Evolutionary conservation across 1,140 invertebrate genomes (phyloP).

Genomic region (Orchestia grillus): DNA sequence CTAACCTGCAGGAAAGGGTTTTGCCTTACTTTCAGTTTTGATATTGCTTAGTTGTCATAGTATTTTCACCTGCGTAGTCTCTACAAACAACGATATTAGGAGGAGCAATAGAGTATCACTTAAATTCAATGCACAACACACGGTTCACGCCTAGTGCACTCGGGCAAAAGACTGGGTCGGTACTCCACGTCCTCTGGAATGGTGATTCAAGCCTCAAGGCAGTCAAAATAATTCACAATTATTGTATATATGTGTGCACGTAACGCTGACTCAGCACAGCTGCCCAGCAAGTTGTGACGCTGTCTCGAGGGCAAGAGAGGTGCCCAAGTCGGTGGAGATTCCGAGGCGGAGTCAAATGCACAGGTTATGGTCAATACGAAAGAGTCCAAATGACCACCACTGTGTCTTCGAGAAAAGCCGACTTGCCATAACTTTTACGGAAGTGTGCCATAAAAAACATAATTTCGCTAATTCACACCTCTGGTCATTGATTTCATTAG

Average conservation of each 20-base stretch:
- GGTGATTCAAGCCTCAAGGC: neutral
- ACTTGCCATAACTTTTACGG: neutral
- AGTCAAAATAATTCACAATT: neutral
- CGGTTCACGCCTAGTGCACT: neutral
- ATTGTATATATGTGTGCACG: neutral
- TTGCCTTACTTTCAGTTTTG: too few relatives aligned
- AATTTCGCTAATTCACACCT: conserved; percentile 3
- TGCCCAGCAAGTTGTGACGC: too few relatives aligned
- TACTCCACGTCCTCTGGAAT: neutral
- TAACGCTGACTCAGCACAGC: neutral
- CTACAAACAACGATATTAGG: neutral
- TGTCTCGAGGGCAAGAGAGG: neutral
- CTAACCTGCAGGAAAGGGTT: too few relatives aligned
- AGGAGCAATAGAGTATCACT: neutral
- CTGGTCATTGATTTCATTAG: conserved; percentile 21
- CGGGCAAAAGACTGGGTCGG: neutral
- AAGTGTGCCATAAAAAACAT: conserved; percentile 18
- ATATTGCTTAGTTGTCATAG: too few relatives aligned
- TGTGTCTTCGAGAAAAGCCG: neutral
- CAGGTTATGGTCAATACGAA: conserved; percentile 17
- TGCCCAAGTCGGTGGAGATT: neutral
- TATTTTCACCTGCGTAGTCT: too few relatives aligned
- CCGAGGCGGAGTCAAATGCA: neutral
- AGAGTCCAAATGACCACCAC: neutral
- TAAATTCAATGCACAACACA: neutral